A percentile compares a stretch with the other conserved stretches of the same genome.
These are phyloP conservation scores for Chrysopilus asiliformis DNA, from an alignment of 2,888 invertebrate genomes.

Conservation along the genomic window DNA sequence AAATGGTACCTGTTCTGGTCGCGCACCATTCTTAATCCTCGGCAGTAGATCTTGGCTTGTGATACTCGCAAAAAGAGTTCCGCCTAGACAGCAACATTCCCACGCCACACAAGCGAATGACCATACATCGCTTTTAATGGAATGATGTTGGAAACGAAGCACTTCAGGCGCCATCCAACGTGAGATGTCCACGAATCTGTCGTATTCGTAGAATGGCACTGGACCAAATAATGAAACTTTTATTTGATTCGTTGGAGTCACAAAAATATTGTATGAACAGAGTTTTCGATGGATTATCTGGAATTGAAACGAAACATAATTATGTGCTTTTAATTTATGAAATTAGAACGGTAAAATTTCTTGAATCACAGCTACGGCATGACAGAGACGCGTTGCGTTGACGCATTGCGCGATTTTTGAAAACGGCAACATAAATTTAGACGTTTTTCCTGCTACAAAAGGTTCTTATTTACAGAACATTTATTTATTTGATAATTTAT, in stretches of 20 bases:
- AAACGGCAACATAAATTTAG: no score
- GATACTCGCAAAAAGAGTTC: conserved; percentile 63
- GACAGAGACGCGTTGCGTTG: no score
- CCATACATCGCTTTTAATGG: conserved; percentile 69
- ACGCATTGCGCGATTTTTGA: no score
- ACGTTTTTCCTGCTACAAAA: no score
- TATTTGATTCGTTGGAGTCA: conserved; percentile 49
- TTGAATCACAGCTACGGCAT: no score
- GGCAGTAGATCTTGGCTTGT: conserved; percentile 51
- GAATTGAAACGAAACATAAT: conserved; percentile 18
- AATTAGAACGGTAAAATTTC: conserved; percentile 2
- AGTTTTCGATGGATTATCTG: conserved; percentile 59
- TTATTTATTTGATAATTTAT: no score
- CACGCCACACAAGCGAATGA: conserved; percentile 69
- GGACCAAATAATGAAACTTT: conserved; percentile 68
- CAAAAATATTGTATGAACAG: conserved; percentile 55
- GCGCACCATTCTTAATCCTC: conserved; percentile 53
- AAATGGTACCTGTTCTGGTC: conserved; percentile 60
- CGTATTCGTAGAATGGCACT: conserved; percentile 50
- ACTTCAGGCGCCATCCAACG: conserved; percentile 73
- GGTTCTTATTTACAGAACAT: no score
- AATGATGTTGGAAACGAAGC: conserved; percentile 51
- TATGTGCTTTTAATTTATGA: no score
- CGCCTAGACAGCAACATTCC: conserved; percentile 70
- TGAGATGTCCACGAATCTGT: conserved; percentile 56